Evolutionary conservation across 2,888 invertebrate species (phyloP), one percentile per base, ranked within the genome.

Genomic region (Drosophila flavopinicola): DNA sequence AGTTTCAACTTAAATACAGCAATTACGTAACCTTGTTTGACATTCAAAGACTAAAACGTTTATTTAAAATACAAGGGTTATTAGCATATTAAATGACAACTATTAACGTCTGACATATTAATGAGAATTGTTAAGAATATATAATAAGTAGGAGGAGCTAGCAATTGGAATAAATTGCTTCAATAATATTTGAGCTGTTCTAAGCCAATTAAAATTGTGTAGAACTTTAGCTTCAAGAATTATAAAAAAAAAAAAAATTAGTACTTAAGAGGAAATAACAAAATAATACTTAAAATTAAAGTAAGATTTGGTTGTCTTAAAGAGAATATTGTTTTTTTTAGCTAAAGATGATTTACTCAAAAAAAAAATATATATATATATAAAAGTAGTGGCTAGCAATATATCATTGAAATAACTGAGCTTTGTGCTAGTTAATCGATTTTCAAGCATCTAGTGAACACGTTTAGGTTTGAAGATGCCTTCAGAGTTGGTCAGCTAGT

Each of bases 351-450:
- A 32, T 13, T 13, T 13, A 13, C 6, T 13, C 32, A 29, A n/a
- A n/a, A n/a, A n/a, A n/a, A n/a, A n/a, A n/a, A n/a, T n/a, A n/a
- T n/a, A n/a, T n/a, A n/a, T n/a, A 13, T 13, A 2, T 32, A 13
- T 33, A 13, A 4, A 33, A 13, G 15, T 15, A 4, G 44, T 11
- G 11, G 9, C 17, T 13, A 42, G 25, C 24, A 42, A 42, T 58
- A 30, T 37, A 58, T 58, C 58, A 57, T n/a, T 44, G 29, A 13
- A 58, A 37, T 17, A 25, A 44, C 42, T 30, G 24, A 29, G 23
- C 29, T 27, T 33, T 51, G 52, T 38, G 29, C 27, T 45, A 15
- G 13, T 27, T 52, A 56, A 63, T 63, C 57, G 67, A 69, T 64
- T 44, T 45, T 32, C 15, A 23, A 27, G 27, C 37, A 44, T 53